Conservation (phyloP, 2,113 vertebrate species). For the Lethenteron reissneri region DNA sequence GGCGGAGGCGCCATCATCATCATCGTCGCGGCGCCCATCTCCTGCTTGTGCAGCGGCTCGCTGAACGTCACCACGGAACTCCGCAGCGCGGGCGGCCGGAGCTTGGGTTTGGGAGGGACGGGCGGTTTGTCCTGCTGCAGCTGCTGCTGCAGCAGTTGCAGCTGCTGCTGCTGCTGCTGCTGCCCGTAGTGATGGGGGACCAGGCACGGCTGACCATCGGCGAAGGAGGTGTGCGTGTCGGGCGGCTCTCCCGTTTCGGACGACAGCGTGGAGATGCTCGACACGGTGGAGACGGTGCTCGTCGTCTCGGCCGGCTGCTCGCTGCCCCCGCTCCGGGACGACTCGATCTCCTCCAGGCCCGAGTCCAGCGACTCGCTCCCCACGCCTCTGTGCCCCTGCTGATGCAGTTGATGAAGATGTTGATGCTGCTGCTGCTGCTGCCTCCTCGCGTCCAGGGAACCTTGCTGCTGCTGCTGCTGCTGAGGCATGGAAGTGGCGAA, state of each 20-base stretch:
- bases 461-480: not conserved
- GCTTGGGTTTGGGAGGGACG: slow-evolving; percentile 5
- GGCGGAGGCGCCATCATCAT: no score
- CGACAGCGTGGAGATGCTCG: not conserved
- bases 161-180: no score
- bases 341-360: slow-evolving; percentile 6
- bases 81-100: slow-evolving; percentile 5
- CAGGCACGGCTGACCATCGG: slow-evolving; percentile 19
- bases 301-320: slow-evolving; percentile 98
- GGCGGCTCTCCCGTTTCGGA: not conserved
- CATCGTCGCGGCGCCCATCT: no score
- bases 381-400: not conserved
- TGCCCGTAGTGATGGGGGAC: slow-evolving; percentile 46
- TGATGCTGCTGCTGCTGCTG: not conserved
- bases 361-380: slow-evolving; percentile 2
- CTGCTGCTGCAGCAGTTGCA: slow-evolving; percentile 12
- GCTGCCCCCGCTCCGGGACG: slow-evolving; percentile 45
- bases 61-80: slow-evolving; percentile 6
- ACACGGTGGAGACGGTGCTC: slow-evolving; percentile 64
- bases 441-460: no score
- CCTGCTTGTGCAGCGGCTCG: not conserved
- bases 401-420: not conserved
- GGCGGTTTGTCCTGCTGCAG: not conserved
- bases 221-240: not conserved
- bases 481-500: not conserved